Conservation (phyloP, 2,797 vertebrate genomes). For the Hyperoplus lanceolatus region DNA sequence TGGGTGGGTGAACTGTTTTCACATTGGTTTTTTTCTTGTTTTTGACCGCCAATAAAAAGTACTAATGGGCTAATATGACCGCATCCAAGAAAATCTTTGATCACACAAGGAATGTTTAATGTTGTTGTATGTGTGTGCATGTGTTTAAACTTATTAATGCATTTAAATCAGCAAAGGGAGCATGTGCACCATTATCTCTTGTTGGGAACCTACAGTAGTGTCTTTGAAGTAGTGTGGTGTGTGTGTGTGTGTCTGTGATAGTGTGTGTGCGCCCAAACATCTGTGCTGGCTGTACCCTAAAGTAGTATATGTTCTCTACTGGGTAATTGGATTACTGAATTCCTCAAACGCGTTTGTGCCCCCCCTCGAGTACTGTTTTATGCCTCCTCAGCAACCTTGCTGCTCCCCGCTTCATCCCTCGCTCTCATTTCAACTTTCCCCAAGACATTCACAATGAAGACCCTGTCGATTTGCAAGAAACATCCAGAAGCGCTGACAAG, state of each 20-base stretch:
- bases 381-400: constrained; percentile 78
- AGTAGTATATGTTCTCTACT: constrained; percentile 76
- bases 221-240: constrained; percentile 70
- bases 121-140: constrained; percentile 36
- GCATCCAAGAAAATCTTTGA: constrained; percentile 39
- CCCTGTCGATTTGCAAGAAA: constrained; percentile 70
- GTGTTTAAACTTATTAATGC: constrained; percentile 41
- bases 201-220: constrained; percentile 44
- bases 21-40: constrained; percentile 14
- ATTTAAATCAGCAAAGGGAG: constrained; percentile 65
- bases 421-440: constrained; percentile 75
- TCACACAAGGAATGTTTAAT: constrained; percentile 41
- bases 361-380: constrained; percentile 74
- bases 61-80: constrained; percentile 44
- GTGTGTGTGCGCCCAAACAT: constrained; percentile 55
- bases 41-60: constrained; percentile 21
- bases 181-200: constrained; percentile 50
- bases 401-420: constrained; percentile 63
- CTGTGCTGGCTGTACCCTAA: constrained; percentile 69
- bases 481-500: constrained; percentile 70
- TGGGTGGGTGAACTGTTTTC: constrained; percentile 8
- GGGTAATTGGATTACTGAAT: constrained; percentile 83
- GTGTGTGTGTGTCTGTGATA: constrained; percentile 30
- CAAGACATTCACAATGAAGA: constrained; percentile 74
- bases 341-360: constrained; percentile 73